These are phyloP conservation scores for Crematogaster levior DNA, from an alignment of 2,888 invertebrate species.

Conservation along the genomic window DNA sequence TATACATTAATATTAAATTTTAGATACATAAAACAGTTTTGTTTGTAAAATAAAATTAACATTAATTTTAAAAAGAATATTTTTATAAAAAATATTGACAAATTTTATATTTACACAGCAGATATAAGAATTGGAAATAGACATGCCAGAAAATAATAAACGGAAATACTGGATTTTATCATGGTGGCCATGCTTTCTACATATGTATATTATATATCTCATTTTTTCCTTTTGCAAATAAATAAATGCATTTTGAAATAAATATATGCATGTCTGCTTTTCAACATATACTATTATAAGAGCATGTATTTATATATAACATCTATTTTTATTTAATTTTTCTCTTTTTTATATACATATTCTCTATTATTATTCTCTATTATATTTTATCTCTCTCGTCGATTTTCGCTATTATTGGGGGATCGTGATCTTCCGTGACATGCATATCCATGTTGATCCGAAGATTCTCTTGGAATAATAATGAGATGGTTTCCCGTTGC, in stretches of 20 bases:
- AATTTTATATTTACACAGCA: slow-evolving; percentile 65
- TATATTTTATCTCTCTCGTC: no score
- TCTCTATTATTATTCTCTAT: no score
- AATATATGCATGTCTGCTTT: slow-evolving; percentile 60
- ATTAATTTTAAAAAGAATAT: not conserved
- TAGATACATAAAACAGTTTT: not conserved
- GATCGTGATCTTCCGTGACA: no score
- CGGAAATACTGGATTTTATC: slow-evolving; percentile 52
- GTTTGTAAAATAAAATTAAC: not conserved
- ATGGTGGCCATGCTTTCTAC: slow-evolving; percentile 15
- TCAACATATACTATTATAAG: slow-evolving; percentile 21
- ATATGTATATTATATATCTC: not conserved
- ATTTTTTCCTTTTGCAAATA: slow-evolving; percentile 62
- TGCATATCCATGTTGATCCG: no score
- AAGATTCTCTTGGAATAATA: no score
- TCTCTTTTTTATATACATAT: not conserved
- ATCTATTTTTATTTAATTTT: slow-evolving; percentile 18
- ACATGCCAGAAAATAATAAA: slow-evolving; percentile 69
- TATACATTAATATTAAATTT: not conserved
- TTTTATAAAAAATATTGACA: slow-evolving; percentile 50
- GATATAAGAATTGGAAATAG: slow-evolving; percentile 70
- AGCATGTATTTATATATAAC: slow-evolving; percentile 40
- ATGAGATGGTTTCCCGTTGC: no score
- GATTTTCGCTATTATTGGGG: no score
- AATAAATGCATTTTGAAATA: slow-evolving; percentile 64